Conservation (phyloP, 2,797 vertebrate genomes). For the Lagorchestes hirsutus region DNA sequence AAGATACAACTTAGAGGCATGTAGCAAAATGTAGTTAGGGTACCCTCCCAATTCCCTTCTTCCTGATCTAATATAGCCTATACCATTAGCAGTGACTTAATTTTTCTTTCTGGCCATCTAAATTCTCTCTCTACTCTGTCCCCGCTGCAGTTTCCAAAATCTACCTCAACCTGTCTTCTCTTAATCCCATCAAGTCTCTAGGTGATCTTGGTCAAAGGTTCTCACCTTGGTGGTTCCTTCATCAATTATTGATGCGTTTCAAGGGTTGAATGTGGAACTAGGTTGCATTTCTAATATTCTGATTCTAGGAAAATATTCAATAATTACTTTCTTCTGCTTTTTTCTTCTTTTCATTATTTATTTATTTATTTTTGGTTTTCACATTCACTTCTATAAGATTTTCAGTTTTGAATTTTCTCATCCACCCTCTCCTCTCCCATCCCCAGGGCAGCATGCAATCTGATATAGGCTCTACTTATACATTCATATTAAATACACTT, state of each 20-base stretch:
- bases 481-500: no score
- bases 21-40: neutral
- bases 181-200: neutral
- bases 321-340: neutral
- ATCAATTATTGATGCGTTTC: neutral
- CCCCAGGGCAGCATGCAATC: no score
- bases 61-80: neutral
- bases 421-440: no score
- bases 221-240: neutral
- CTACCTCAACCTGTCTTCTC: neutral
- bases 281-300: neutral
- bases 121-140: neutral
- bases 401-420: no score
- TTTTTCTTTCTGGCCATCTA: neutral
- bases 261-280: neutral
- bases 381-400: no score
- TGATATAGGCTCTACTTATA: no score
- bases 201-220: neutral
- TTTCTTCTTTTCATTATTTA: no score
- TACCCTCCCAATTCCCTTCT: neutral
- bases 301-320: neutral
- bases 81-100: neutral
- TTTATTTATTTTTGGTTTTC: no score
- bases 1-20: neutral
- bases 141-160: neutral